Evolutionary conservation across 2,888 invertebrate species (phyloP).

Genomic region (Ophraella communa): DNA sequence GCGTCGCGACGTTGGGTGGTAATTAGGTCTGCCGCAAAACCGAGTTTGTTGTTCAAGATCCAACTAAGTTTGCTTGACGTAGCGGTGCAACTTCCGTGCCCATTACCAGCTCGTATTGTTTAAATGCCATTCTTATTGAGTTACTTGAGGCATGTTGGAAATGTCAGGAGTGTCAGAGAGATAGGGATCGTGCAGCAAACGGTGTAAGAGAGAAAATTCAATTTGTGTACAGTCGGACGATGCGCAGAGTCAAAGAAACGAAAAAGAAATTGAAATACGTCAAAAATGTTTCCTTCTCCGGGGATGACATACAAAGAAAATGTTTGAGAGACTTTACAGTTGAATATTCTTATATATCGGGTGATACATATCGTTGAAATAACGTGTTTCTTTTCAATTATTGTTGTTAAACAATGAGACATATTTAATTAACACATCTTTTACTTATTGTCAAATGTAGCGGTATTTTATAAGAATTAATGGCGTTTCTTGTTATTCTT

Average conservation of each 20-base stretch:
- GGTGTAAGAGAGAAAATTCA: slow-evolving; percentile 17
- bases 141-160: slow-evolving; percentile 37
- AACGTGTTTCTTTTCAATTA: too few relatives aligned
- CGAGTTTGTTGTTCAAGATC: slow-evolving; percentile 51
- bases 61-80: slow-evolving; percentile 51
- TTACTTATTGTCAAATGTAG: too few relatives aligned
- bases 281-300: slow-evolving; percentile 1
- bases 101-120: slow-evolving; percentile 51
- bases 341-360: too few relatives aligned
- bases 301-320: neutral
- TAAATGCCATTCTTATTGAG: slow-evolving; percentile 53
- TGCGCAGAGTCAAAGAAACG: neutral
- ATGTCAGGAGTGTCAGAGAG: slow-evolving; percentile 26
- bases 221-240: slow-evolving; percentile 5
- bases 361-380: too few relatives aligned
- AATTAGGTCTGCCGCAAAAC: slow-evolving; percentile 53
- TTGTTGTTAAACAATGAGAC: too few relatives aligned
- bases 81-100: slow-evolving; percentile 50
- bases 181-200: slow-evolving; percentile 17
- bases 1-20: slow-evolving; percentile 47
- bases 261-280: slow-evolving; percentile 8
- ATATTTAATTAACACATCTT: too few relatives aligned
- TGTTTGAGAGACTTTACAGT: too few relatives aligned
- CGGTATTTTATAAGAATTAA: too few relatives aligned
- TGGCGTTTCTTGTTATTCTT: too few relatives aligned